A percentile compares a stretch with the other conserved stretches of the same genome.
Conservation (phyloP, 2,797 vertebrate species). For the Emydoidea blandingii region DNA sequence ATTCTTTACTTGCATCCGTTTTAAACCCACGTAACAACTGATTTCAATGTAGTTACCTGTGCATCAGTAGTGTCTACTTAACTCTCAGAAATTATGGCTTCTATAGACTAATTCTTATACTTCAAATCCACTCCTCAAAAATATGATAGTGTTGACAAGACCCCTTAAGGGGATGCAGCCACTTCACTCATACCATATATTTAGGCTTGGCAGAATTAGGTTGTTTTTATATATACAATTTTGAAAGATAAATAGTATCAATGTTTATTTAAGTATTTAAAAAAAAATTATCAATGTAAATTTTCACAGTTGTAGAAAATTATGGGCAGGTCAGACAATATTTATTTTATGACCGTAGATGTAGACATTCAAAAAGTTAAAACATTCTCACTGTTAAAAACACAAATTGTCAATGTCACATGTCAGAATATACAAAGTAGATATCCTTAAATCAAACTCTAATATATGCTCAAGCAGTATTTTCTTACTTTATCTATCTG, state of each 20-base stretch:
- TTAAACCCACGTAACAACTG: neutral
- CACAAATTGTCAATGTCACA: neutral
- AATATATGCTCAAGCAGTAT: neutral
- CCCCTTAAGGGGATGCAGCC: neutral
- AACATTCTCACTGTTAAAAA: neutral
- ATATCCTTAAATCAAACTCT: neutral
- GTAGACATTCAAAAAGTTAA: neutral
- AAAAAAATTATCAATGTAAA: too few relatives aligned
- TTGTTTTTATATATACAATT: too few relatives aligned
- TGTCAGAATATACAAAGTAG: neutral
- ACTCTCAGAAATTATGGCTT: neutral
- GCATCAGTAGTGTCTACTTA: neutral
- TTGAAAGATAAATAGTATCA: too few relatives aligned
- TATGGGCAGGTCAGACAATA: neutral
- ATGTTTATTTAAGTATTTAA: too few relatives aligned
- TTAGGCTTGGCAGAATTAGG: neutral
- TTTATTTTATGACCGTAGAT: neutral
- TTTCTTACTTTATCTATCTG: neutral
- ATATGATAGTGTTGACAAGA: neutral
- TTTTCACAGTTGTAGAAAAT: neutral
- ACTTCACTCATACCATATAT: neutral
- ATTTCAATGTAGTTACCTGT: neutral
- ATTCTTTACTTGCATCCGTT: neutral
- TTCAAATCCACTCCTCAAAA: neutral
- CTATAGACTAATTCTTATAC: neutral